Evolutionary conservation across 1,140 invertebrate genomes (phyloP).

Genomic region (Macrocentrus cingulum): DNA sequence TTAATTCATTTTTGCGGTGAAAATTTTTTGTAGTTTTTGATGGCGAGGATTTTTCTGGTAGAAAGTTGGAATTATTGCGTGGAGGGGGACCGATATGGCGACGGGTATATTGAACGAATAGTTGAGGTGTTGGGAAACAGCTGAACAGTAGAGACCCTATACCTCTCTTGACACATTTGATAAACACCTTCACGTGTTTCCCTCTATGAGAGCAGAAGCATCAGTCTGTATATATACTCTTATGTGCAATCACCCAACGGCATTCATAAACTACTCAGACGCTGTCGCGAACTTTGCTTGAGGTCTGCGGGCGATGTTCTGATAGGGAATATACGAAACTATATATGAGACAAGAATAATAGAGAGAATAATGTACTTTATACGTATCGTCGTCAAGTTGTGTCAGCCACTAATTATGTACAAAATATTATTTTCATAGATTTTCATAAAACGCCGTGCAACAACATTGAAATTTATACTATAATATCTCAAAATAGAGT

Average conservation of each 20-base stretch:
- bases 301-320: slow-evolving; percentile 29
- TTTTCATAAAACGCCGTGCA: too few species aligned
- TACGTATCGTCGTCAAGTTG: slow-evolving; percentile 10
- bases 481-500: too few species aligned
- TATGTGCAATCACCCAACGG: slow-evolving; percentile 36
- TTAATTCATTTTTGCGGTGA: neutral
- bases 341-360: slow-evolving; percentile 5
- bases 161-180: slow-evolving; percentile 29
- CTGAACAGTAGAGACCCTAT: slow-evolving; percentile 15
- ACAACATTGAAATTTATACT: too few species aligned
- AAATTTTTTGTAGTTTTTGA: neutral
- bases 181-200: slow-evolving; percentile 33
- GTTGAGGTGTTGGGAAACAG: neutral
- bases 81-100: neutral
- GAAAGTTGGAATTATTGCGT: slow-evolving; percentile 5
- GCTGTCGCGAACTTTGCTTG: slow-evolving; percentile 39
- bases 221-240: neutral
- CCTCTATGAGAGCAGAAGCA: neutral
- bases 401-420: neutral
- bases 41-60: neutral
- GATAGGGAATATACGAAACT: slow-evolving; percentile 38
- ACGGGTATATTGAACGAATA: neutral
- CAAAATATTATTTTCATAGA: neutral
- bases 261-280: slow-evolving; percentile 46
- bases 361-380: slow-evolving; percentile 8